A percentile compares a stretch with the other conserved stretches of the same genome.
phyloP scores from a whole-genome alignment of 2,797 vertebrate species.

The Tragelaphus oryx region DNA sequence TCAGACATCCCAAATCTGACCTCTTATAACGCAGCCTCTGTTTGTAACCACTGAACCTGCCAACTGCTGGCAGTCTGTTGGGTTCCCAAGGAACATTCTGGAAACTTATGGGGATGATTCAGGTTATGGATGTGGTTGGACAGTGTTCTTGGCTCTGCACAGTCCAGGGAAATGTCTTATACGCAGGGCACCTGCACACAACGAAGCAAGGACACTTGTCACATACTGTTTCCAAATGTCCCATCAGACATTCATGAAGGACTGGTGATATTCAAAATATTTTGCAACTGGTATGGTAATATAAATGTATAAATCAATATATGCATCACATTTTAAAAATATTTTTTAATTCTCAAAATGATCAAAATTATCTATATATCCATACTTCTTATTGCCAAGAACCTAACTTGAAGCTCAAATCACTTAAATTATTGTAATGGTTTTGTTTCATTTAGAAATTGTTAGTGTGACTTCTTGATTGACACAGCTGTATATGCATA shows the following conservation, averaged over 20 bases:
- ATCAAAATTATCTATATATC: neutral
- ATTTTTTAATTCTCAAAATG: neutral
- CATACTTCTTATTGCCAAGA: neutral
- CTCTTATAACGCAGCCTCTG: neutral
- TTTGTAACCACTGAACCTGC: neutral
- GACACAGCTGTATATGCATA: neutral
- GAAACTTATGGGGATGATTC: neutral
- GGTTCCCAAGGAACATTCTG: neutral
- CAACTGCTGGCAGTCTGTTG: neutral
- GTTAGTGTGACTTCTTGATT: neutral
- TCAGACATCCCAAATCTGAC: neutral
- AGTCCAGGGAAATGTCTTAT: neutral
- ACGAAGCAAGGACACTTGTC: neutral
- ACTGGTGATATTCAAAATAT: neutral
- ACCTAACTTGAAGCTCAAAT: neutral
- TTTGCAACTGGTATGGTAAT: neutral
- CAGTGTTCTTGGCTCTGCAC: neutral
- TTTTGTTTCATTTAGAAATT: neutral
- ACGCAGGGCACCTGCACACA: neutral
- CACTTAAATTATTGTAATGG: neutral
- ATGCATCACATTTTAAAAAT: neutral
- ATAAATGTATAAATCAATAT: neutral
- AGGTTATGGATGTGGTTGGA: fast-evolving
- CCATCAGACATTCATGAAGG: neutral
- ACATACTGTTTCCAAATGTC: neutral